Conservation (phyloP, 2,888 invertebrate species). For the Pterobdella sp. region DNA sequence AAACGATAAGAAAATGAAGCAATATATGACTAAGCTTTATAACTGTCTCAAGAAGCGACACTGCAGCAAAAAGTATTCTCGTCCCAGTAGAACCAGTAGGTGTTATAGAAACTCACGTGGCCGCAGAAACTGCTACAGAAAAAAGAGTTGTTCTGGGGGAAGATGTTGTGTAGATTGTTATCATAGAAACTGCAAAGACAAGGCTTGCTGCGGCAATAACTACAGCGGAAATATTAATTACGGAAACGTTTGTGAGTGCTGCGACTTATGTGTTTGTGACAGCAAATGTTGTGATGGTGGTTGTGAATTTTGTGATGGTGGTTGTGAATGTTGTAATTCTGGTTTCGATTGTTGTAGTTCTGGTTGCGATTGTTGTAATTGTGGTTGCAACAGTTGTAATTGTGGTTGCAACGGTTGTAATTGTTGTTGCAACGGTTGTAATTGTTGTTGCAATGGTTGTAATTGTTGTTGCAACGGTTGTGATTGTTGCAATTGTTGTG, state of each 20-base stretch:
- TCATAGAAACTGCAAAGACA: background rate
- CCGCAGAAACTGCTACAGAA: background rate
- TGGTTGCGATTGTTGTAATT: background rate
- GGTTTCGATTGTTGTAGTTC: background rate
- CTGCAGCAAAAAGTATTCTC: too few relatives aligned
- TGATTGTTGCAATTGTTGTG: slow-evolving; percentile 6
- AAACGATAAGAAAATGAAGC: too few relatives aligned
- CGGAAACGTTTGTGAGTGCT: background rate
- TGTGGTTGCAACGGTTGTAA: slow-evolving; percentile 2
- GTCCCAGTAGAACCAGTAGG: too few relatives aligned
- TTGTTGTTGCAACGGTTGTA: background rate
- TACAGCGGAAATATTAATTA: background rate
- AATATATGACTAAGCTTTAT: too few relatives aligned
- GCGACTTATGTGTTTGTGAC: background rate
- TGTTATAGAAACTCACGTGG: too few relatives aligned
- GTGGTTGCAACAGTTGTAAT: background rate
- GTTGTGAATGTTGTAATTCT: slow-evolving; percentile 6
- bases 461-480: slow-evolving; percentile 12
- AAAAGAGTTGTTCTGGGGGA: background rate
- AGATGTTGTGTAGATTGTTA: background rate
- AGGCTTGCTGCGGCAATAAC: background rate
- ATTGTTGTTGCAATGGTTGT: slow-evolving; percentile 13
- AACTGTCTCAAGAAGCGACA: too few relatives aligned
- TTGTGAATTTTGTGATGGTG: slow-evolving; percentile 6
- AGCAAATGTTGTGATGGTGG: background rate